phyloP scores from a whole-genome alignment of 2,888 invertebrate species.

The Endomychus coccineus region DNA sequence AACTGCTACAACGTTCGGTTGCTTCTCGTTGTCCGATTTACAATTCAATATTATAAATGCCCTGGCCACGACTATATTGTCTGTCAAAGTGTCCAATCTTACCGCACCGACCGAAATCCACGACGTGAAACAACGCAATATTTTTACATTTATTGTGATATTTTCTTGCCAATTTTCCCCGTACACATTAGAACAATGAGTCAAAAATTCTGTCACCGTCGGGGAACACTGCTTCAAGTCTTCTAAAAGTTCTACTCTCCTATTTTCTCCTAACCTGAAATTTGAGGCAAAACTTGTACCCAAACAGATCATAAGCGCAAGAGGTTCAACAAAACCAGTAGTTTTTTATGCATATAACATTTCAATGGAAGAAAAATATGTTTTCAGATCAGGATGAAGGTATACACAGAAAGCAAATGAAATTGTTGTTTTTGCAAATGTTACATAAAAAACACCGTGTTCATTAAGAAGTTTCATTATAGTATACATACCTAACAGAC shows the following conservation, averaged over 20 bases:
- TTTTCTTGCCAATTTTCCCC: conserved; percentile 60
- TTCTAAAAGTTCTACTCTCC: conserved; percentile 74
- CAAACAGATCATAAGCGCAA: no score
- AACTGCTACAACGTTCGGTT: conserved; percentile 29
- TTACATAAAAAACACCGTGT: no score
- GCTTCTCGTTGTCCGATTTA: conserved; percentile 33
- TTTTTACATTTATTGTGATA: conserved; percentile 61
- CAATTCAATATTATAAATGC: conserved; percentile 58
- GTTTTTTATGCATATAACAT: no score
- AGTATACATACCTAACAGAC: conserved; percentile 49
- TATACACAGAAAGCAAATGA: no score
- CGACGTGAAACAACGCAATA: conserved; percentile 80
- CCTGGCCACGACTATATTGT: conserved; percentile 65
- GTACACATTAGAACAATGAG: conserved; percentile 62
- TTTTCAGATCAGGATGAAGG: no score
- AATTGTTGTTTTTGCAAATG: no score
- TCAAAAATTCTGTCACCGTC: conserved; percentile 70
- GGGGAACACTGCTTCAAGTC: conserved; percentile 72
- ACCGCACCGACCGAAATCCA: conserved; percentile 85
- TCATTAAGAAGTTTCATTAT: background rate
- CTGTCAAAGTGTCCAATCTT: conserved; percentile 63
- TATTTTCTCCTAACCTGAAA: conserved; percentile 73
- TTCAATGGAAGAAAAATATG: no score
- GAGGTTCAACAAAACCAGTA: no score
- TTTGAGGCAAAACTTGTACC: no score